Conservation (phyloP, 2,113 vertebrate species). For the Eptatretus burgeri region DNA sequence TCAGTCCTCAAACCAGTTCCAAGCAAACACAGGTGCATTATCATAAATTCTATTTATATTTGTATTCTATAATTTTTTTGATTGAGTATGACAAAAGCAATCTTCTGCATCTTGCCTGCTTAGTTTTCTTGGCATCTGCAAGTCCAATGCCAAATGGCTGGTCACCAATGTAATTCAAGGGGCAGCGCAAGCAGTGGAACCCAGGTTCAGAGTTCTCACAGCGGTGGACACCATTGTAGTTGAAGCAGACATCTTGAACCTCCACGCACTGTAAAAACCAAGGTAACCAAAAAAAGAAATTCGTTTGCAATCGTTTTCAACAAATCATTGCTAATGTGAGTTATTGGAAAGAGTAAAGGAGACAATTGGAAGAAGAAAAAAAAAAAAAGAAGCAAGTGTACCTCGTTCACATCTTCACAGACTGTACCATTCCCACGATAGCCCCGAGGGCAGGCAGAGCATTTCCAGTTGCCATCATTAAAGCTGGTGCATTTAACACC, state of each 20-base stretch:
- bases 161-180: constrained; percentile 57
- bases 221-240: constrained; percentile 28
- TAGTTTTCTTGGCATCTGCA: constrained; percentile 40
- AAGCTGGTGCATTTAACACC: neutral
- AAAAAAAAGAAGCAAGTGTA: neutral
- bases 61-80: neutral
- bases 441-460: neutral
- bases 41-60: too few relatives aligned
- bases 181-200: constrained; percentile 78
- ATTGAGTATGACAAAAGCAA: neutral
- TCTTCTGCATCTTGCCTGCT: constrained; percentile 31
- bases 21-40: too few relatives aligned
- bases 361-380: neutral
- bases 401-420: constrained; percentile 1
- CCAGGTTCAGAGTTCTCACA: constrained; percentile 73
- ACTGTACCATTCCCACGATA: neutral
- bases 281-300: neutral
- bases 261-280: constrained; percentile 37
- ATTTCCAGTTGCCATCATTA: neutral
- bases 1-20: too few relatives aligned
- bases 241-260: constrained; percentile 57
- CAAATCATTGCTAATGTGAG: neutral
- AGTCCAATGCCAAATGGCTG: constrained; percentile 64
- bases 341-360: neutral
- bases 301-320: neutral